These are phyloP conservation scores for Neotoxoptera formosana DNA, from an alignment of 1,140 invertebrate genomes.

Conservation along the genomic window DNA sequence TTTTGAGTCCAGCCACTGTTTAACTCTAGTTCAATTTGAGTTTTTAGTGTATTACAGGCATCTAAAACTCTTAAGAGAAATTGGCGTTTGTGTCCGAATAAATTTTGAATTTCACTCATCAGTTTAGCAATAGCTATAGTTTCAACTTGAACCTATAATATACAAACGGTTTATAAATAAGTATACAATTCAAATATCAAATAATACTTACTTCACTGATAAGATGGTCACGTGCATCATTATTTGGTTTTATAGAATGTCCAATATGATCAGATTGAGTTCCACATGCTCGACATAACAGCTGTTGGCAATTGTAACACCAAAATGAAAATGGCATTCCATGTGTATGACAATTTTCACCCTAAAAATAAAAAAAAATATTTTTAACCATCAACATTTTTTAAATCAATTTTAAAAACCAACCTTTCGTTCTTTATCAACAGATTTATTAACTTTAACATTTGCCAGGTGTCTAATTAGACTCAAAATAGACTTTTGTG, in stretches of 20 bases:
- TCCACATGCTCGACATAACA: conserved; percentile 74
- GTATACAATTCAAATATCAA: neutral
- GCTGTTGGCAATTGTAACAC: conserved; percentile 74
- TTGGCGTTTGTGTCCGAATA: conserved; percentile 73
- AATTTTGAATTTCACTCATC: conserved; percentile 70
- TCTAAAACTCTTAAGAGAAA: conserved; percentile 77
- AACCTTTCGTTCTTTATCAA: conserved; percentile 64
- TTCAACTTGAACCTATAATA: conserved; percentile 66
- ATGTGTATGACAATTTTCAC: conserved; percentile 75
- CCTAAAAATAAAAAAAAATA: conserved; percentile 56
- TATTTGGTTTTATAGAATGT: conserved; percentile 73
- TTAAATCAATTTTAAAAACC: neutral
- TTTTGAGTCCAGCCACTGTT: conserved; percentile 67
- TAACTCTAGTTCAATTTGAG: conserved; percentile 75
- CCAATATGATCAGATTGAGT: conserved; percentile 70
- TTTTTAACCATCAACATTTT: neutral
- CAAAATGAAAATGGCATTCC: conserved; percentile 76
- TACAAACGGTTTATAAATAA: neutral
- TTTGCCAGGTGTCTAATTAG: conserved; percentile 60
- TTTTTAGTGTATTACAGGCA: conserved; percentile 75
- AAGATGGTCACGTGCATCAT: conserved; percentile 73
- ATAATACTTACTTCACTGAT: conserved; percentile 68
- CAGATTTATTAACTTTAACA: conserved; percentile 63
- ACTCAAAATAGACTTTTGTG: conserved; percentile 70
- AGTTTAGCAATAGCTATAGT: conserved; percentile 68